Evolutionary conservation across 2,113 vertebrate species (phyloP).

Genomic region (Gymnogyps californianus): DNA sequence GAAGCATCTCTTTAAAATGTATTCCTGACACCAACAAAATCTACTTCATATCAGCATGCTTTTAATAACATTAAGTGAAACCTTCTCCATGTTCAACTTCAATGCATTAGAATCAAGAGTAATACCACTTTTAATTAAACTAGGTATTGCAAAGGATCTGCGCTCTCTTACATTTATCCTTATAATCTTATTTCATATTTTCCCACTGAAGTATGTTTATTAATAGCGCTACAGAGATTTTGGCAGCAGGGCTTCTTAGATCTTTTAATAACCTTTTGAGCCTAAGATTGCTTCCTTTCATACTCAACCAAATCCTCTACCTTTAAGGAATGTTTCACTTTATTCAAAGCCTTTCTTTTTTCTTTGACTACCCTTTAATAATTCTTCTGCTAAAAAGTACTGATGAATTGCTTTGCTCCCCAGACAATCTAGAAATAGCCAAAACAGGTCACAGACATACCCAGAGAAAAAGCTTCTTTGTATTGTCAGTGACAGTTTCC

Average conservation of each 20-base stretch:
- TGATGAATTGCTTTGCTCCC: neutral
- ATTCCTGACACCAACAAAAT: neutral
- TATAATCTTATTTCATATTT: slow-evolving; percentile 33
- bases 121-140: slow-evolving; percentile 45
- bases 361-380: neutral
- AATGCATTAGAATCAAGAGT: neutral
- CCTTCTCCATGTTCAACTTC: neutral
- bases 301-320: slow-evolving; percentile 26
- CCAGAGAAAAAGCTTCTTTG: neutral
- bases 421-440: neutral
- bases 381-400: neutral
- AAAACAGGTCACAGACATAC: neutral
- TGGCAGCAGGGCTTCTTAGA: slow-evolving; percentile 1
- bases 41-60: neutral
- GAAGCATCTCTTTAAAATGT: neutral
- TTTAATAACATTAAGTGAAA: slow-evolving; percentile 24
- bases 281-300: slow-evolving; percentile 22
- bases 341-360: slow-evolving; percentile 38
- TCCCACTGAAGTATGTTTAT: neutral
- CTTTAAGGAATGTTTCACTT: slow-evolving; percentile 31
- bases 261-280: slow-evolving; percentile 47
- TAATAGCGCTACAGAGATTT: neutral
- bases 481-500: neutral
- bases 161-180: neutral
- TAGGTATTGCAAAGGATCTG: neutral